Base-by-base conservation (phyloP, 1,140 invertebrate species). In the Luehdorfia chinensis region DNA sequence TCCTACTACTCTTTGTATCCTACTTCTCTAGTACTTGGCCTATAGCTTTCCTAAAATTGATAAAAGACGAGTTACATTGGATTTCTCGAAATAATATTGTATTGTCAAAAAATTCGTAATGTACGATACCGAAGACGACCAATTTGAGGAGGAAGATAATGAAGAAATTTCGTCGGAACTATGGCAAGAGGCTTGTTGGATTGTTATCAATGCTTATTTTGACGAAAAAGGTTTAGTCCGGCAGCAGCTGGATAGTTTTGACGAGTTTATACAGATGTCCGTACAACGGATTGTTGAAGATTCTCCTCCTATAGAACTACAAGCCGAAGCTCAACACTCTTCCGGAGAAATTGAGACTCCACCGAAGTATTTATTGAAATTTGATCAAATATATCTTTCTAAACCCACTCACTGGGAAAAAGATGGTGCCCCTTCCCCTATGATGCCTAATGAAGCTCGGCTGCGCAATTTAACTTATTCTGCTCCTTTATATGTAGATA, bases 141-240 rank as follows among this genome's bases (percentile, higher is more conserved):
- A 91, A 69, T 93, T 90, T 75, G 92, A 93, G 46, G 93, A 93
- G 63, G 93, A 94, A 59, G 94, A 96, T 59, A 89, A 89, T 7
- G 94, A 95, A 77, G 96, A 98, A 87, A 97, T 98, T 64, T 97
- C 96, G 7, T 93, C 95, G 8, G 96, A 98, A 74, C 87, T 98
- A 45, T 99, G 97, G 97, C 97, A 99, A 87, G 98, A 99, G 90
- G 98, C 98, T n/a, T 99, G 97, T 73, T 99, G 98, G 98, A 98
- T 99, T 78, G 97, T 99, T 28, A 99, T 99, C 66, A 98, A 97
- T 73, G 96, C 98, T 1, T 99, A 99, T 87, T 99, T 99, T 87
- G 98, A 99, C 81, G 98, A 99, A 79, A 99, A 99, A 88, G 98
- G 96, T 84, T 89, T 99, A 30, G 98, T 99, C n/a, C 90, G 98